A percentile compares a stretch with the other conserved stretches of the same genome.
These are phyloP conservation scores for Drosophila mercatorum DNA, from an alignment of 2,888 invertebrate genomes.

Conservation along the genomic window DNA sequence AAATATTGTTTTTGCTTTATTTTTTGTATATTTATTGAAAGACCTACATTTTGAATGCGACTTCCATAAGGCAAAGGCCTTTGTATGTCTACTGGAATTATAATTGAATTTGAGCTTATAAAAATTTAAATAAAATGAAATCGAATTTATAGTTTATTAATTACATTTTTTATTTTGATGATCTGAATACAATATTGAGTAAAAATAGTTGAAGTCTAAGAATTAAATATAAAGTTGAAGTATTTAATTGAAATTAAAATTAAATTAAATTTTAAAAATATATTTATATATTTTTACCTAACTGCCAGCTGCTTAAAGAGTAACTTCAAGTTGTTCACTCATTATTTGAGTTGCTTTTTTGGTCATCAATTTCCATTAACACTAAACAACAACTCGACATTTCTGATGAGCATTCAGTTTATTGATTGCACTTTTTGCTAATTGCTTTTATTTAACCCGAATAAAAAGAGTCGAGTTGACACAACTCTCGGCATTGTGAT, in stretches of 20 bases:
- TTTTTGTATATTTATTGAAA: not conserved
- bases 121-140: too few relatives aligned
- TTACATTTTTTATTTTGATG: not conserved
- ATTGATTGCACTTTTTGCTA: conserved; percentile 15
- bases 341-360: not conserved
- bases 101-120: not conserved
- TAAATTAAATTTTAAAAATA: too few relatives aligned
- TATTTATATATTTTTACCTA: too few relatives aligned
- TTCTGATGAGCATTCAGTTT: conserved; percentile 6
- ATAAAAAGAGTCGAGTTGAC: conserved; percentile 38
- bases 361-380: conserved; percentile 6
- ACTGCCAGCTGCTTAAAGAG: not conserved
- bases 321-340: not conserved
- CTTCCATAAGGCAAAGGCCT: not conserved
- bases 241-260: too few relatives aligned
- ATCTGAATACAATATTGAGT: too few relatives aligned
- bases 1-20: not conserved
- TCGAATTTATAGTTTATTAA: too few relatives aligned
- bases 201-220: too few relatives aligned
- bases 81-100: not conserved
- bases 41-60: not conserved
- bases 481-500: conserved; percentile 14
- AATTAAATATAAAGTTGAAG: too few relatives aligned
- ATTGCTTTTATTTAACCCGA: conserved; percentile 19
- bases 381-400: conserved; percentile 9